These are phyloP conservation scores for Phacellophora camtschatica DNA, from an alignment of 30 jellyfish, hydroid and myxozoan genomes.

Conservation along the genomic window DNA sequence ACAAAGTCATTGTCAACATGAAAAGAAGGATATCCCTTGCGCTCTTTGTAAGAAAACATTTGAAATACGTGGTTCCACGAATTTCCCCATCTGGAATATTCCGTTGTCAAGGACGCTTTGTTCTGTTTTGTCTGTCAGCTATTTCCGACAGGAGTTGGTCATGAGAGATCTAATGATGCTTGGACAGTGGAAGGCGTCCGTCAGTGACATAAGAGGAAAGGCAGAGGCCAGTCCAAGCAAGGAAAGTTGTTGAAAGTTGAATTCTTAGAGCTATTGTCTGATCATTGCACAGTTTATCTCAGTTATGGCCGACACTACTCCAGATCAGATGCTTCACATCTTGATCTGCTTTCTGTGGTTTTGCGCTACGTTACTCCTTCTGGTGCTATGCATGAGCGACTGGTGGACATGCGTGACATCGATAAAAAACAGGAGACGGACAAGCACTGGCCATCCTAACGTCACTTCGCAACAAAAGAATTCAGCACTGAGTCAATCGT, in stretches of 20 bases:
- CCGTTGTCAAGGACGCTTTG: conserved; percentile 56
- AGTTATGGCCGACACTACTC: conserved; percentile 58
- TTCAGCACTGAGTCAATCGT: conserved; percentile 50
- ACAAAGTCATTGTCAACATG: too few species aligned
- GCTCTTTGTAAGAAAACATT: too few species aligned
- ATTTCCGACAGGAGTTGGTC: conserved; percentile 72
- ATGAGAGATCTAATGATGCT: conserved; percentile 49
- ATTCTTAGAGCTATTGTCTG: conserved; percentile 46
- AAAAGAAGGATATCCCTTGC: too few species aligned
- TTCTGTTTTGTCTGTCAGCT: conserved; percentile 54
- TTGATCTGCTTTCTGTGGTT: conserved; percentile 56
- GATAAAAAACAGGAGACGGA: conserved; percentile 51
- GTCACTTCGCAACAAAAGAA: conserved; percentile 60
- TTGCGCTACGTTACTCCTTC: conserved; percentile 40
- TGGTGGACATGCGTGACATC: conserved; percentile 50
- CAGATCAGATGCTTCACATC: conserved; percentile 62
- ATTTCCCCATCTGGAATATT: conserved; percentile 70
- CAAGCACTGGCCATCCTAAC: conserved; percentile 56
- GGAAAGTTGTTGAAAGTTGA: conserved; percentile 45
- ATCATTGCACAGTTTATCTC: conserved; percentile 39
- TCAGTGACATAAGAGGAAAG: conserved; percentile 59
- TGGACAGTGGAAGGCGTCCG: conserved; percentile 67
- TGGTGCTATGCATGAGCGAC: conserved; percentile 46
- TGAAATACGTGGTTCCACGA: conserved; percentile 62
- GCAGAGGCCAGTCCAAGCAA: conserved; percentile 51